Evolutionary conservation across 2,888 invertebrate species (phyloP).

Genomic region (Orchesellides sinensis): DNA sequence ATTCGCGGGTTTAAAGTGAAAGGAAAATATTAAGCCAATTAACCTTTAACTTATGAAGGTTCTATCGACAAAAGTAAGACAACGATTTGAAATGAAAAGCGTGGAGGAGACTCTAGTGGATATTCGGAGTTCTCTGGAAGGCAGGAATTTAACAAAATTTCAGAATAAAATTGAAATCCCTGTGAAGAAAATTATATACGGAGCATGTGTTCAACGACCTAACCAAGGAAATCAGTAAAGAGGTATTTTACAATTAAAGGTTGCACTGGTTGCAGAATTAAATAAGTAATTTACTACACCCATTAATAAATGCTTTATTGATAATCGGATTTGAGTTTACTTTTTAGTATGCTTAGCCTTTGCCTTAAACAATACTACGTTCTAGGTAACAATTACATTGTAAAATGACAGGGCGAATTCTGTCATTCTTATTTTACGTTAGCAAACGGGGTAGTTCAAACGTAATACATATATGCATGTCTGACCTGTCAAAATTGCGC

Average conservation of each 20-base stretch:
- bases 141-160: neutral
- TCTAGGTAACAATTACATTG: too few relatives aligned
- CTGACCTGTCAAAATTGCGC: too few relatives aligned
- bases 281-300: too few relatives aligned
- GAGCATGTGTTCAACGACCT: neutral
- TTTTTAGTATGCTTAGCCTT: too few relatives aligned
- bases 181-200: neutral
- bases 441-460: too few relatives aligned
- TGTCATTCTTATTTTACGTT: too few relatives aligned
- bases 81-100: neutral
- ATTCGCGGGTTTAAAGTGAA: neutral
- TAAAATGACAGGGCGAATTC: too few relatives aligned
- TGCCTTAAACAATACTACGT: too few relatives aligned
- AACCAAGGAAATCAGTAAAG: neutral
- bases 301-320: too few relatives aligned
- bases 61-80: neutral
- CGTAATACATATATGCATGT: too few relatives aligned
- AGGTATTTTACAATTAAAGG: neutral
- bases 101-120: neutral
- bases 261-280: neutral
- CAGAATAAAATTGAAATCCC: neutral
- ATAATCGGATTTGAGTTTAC: neutral
- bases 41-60: neutral
- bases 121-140: neutral
- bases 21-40: neutral